A percentile compares a stretch with the other conserved stretches of the same genome.
Conservation (phyloP, 2,797 vertebrate genomes). For the Holocentrus rufus region DNA sequence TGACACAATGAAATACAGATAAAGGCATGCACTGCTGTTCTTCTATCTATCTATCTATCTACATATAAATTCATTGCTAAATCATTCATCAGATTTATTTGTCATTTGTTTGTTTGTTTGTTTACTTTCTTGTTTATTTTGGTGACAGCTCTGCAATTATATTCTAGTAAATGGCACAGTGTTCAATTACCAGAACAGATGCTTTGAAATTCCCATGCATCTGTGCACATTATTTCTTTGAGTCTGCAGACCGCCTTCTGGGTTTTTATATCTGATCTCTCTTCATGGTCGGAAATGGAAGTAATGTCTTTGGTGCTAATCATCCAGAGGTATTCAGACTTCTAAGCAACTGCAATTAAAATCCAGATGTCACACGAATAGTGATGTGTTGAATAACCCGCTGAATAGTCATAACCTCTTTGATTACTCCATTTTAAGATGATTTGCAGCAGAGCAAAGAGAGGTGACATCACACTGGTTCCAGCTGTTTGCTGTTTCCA, state of each 20-base stretch:
- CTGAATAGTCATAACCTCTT: slow-evolving; percentile 6
- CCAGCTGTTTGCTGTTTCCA: background rate
- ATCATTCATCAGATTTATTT: too few species aligned
- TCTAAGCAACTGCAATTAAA: background rate
- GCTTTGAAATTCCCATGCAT: too few species aligned
- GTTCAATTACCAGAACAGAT: too few species aligned
- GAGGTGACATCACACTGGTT: slow-evolving; percentile 3
- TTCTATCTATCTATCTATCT: slow-evolving; percentile 14
- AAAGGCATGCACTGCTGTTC: background rate
- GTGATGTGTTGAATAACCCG: slow-evolving; percentile 10
- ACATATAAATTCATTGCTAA: background rate
- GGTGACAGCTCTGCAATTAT: too few species aligned
- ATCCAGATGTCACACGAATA: slow-evolving; percentile 9
- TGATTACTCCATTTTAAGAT: background rate
- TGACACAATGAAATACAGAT: slow-evolving; percentile 32
- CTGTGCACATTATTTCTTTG: background rate
- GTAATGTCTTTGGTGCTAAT: background rate
- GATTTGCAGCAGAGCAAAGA: background rate
- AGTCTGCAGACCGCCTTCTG: background rate
- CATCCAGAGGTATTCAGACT: slow-evolving; percentile 6
- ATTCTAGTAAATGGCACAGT: too few species aligned
- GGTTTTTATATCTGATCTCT: slow-evolving; percentile 2
- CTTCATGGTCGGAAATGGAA: background rate
- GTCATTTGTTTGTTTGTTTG: background rate
- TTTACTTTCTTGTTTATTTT: slow-evolving; percentile 1